Base-by-base conservation (phyloP, 92 coral and sea anemone genomes). In the Galaxea fascicularis region DNA sequence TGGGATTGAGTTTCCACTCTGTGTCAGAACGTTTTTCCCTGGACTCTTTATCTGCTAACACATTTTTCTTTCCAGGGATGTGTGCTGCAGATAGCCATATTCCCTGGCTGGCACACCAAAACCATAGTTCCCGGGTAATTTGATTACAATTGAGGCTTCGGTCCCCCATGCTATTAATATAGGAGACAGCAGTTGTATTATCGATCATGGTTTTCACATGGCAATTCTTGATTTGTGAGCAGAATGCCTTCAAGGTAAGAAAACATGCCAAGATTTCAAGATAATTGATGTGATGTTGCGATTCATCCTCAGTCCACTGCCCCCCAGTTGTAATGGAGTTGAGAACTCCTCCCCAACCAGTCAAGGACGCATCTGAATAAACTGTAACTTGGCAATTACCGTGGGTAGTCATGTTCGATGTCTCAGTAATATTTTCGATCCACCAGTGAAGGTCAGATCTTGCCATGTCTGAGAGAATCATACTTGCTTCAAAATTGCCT, bases 21-120 rank as follows among this genome's bases (percentile, higher is more conserved):
- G n/a, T 80, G 28, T 63, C 79, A 65, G n/a, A 65, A 0, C 71
- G 15, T 8, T 65, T 65, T 53, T 27, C 29, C 49, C 94, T 74
- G 7, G 87, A 85, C 59, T 80, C 85, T 35, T 72, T 62, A 57
- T 91, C 94, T 44, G 97, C 97, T 58, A 70, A 28, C 9, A 69
- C 70, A 79, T 88, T 93, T 45, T 44, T 52, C 64, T 84, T 85
- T 8, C 90, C 93, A 17, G 93, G 93, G 17, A 91, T 89, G 56
- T 88, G 88, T 10, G 13, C 76, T 51, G 94, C 92, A n/a, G 91
- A 26, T 8, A 84, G 25, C 81, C 84, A 88, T 21, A 93, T 66
- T 18, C 31, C n/a, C 4, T 71, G 70, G 9, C 71, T 18, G 25
- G 78, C 64, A 67, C 92, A 85, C 94, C 89, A 93, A 26, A 16